phyloP scores from a whole-genome alignment of 2,888 invertebrate species.

The Drymonia ruficornis region DNA sequence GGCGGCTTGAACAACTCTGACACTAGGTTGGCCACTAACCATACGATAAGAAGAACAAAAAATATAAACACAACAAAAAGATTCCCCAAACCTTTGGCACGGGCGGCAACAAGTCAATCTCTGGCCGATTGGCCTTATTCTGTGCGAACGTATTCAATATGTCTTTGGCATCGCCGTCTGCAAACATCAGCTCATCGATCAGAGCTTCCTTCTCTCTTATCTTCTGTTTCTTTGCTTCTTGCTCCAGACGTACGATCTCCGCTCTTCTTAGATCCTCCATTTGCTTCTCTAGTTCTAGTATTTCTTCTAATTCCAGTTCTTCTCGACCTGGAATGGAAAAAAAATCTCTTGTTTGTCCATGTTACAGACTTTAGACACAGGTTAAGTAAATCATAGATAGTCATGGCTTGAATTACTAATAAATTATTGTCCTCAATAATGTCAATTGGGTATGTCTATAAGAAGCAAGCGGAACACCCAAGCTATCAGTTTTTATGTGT shows the following conservation, averaged over 20 bases:
- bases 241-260: constrained; percentile 88
- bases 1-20: too few relatives aligned
- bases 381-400: too few relatives aligned
- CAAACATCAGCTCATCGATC: constrained; percentile 98
- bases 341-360: too few relatives aligned
- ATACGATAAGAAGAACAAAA: too few relatives aligned
- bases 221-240: constrained; percentile 91
- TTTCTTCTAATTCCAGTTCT: constrained; percentile 94
- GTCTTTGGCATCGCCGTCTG: constrained; percentile 94
- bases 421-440: too few relatives aligned
- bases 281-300: constrained; percentile 92
- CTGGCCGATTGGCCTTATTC: constrained; percentile 88
- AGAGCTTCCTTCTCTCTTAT: constrained; percentile 95
- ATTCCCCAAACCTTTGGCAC: constrained; percentile 65
- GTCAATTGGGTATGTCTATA: too few relatives aligned
- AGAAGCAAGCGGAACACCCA: too few relatives aligned
- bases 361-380: too few relatives aligned
- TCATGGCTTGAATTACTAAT: too few relatives aligned
- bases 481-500: too few relatives aligned
- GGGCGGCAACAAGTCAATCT: constrained; percentile 72
- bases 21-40: too few relatives aligned
- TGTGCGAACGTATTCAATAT: constrained; percentile 93
- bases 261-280: constrained; percentile 90
- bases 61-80: too few relatives aligned
- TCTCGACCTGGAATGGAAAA: constrained; percentile 84